These are phyloP conservation scores for Notodonta dromedarius DNA, from an alignment of 2,888 invertebrate species.

Conservation along the genomic window DNA sequence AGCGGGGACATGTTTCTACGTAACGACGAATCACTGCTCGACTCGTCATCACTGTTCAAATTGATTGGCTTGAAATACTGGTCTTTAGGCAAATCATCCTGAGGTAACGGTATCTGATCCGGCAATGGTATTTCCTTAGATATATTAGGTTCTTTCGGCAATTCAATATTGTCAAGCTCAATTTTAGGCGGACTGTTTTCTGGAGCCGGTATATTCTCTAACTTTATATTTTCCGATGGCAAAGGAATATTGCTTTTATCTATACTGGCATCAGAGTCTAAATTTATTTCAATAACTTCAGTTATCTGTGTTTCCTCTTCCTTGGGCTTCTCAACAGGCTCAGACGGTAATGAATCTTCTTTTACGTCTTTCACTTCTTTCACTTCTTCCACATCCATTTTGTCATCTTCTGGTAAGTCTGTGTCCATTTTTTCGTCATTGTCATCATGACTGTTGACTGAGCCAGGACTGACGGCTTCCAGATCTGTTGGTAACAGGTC, in stretches of 20 bases:
- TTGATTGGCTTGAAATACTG: slow-evolving; percentile 64
- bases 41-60: slow-evolving; percentile 65
- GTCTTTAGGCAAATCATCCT: slow-evolving; percentile 58
- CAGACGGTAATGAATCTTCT: slow-evolving; percentile 29
- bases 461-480: slow-evolving; percentile 92
- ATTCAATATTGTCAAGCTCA: slow-evolving; percentile 64
- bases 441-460: slow-evolving; percentile 85
- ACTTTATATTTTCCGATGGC: slow-evolving; percentile 66
- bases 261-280: slow-evolving; percentile 55
- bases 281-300: slow-evolving; percentile 72
- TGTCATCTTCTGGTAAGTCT: slow-evolving; percentile 41
- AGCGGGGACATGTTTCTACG: slow-evolving; percentile 77
- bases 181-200: slow-evolving; percentile 78
- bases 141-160: slow-evolving; percentile 60
- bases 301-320: slow-evolving; percentile 51
- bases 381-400: slow-evolving; percentile 57
- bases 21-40: slow-evolving; percentile 74
- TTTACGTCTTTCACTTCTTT: slow-evolving; percentile 50
- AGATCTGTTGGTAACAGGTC: slow-evolving; percentile 89
- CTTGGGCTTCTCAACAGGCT: slow-evolving; percentile 18
- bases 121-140: slow-evolving; percentile 49
- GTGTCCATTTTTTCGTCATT: slow-evolving; percentile 61
- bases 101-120: slow-evolving; percentile 62
- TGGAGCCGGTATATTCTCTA: slow-evolving; percentile 52
- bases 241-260: slow-evolving; percentile 64